These are phyloP conservation scores for Pocillopora grandis DNA, from an alignment of 92 coral and sea anemone species.

Conservation along the genomic window DNA sequence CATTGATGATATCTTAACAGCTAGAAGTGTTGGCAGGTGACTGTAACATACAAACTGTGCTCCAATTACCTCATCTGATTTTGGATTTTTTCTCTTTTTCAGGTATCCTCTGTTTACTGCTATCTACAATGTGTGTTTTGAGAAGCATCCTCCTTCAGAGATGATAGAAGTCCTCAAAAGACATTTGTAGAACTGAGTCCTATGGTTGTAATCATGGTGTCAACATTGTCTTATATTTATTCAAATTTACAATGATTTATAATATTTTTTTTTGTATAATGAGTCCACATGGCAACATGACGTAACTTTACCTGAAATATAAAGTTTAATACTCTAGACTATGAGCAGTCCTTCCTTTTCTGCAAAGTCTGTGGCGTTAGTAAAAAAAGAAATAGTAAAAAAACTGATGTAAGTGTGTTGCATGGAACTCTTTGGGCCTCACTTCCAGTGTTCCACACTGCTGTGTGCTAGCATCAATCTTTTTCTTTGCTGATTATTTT, in stretches of 20 bases:
- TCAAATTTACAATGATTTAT: not conserved
- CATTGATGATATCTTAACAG: no score
- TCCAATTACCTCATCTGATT: not conserved
- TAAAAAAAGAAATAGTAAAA: no score
- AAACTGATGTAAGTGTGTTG: no score
- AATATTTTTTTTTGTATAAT: not conserved
- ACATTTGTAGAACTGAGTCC: slow-evolving; percentile 46
- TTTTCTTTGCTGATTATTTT: no score
- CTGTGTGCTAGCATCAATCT: no score
- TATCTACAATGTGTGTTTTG: slow-evolving; percentile 92
- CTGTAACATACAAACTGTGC: not conserved
- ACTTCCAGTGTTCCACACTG: no score
- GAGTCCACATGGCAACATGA: not conserved
- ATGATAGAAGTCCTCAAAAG: slow-evolving; percentile 88
- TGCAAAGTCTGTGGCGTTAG: no score
- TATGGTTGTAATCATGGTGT: not conserved
- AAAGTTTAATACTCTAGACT: no score
- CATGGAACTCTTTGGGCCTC: no score
- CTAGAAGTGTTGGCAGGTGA: not conserved
- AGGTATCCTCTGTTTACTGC: slow-evolving; percentile 92
- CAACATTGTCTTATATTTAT: not conserved
- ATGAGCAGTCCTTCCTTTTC: no score
- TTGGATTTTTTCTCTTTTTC: slow-evolving; percentile 20
- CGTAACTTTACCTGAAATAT: not conserved
- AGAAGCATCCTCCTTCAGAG: slow-evolving; percentile 83